Percentiles rank a stretch among this genome's conserved stretches.
Evolutionary conservation across 1,140 invertebrate genomes (phyloP).

Genomic region (Pseudomyrmex dendroicus): DNA sequence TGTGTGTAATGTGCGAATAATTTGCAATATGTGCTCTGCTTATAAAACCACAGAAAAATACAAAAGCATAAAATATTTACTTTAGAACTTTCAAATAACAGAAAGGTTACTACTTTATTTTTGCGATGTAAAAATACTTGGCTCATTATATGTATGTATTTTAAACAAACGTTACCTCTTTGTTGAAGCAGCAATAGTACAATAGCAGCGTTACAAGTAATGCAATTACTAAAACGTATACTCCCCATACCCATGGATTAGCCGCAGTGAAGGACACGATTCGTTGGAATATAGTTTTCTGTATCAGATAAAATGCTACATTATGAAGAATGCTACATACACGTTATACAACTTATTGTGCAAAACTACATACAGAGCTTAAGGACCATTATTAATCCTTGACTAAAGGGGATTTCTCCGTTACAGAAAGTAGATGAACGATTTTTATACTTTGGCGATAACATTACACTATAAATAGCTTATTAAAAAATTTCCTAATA

Average conservation of each 20-base stretch:
- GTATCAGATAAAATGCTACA: constrained; percentile 60
- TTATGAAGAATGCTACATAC: constrained; percentile 36
- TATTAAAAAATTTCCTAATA: not conserved
- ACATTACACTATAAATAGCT: not conserved
- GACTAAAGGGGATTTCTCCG: not conserved
- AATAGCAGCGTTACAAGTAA: constrained; percentile 92
- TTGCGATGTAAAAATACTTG: not conserved
- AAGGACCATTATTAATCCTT: no score
- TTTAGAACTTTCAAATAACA: not conserved
- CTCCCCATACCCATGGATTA: constrained; percentile 95
- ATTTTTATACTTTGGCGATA: not conserved
- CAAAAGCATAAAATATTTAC: not conserved
- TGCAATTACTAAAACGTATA: constrained; percentile 93
- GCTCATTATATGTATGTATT: not conserved
- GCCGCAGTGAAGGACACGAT: constrained; percentile 93
- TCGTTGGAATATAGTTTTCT: constrained; percentile 93
- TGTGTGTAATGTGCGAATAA: not conserved
- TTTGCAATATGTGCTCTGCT: not conserved
- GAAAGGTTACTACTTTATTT: not conserved
- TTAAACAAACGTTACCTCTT: constrained; percentile 80
- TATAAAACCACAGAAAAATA: not conserved
- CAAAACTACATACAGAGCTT: no score
- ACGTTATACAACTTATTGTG: constrained; percentile 47
- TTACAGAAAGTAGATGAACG: not conserved
- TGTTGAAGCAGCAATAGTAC: constrained; percentile 91